Evolutionary conservation across 2,113 vertebrate species (phyloP).

Genomic region (Ailuropoda melanoleuca): DNA sequence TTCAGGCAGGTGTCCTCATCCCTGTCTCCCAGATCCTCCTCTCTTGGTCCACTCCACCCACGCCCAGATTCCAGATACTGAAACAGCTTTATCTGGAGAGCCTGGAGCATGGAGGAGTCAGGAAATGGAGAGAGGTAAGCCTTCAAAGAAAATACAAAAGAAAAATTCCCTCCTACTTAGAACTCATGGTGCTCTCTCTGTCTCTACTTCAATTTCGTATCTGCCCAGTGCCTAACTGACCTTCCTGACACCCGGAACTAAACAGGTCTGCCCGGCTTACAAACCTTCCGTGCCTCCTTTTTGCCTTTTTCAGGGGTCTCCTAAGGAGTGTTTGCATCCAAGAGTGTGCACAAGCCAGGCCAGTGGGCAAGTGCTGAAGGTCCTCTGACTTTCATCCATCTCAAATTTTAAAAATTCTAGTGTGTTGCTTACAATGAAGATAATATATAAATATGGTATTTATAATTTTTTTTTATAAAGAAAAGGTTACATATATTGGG

Average conservation of each 20-base stretch:
- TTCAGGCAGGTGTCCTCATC: background rate
- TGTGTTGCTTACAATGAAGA: background rate
- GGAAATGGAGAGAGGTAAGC: background rate
- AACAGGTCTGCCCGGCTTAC: background rate
- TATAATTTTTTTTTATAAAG: background rate
- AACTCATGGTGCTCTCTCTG: background rate
- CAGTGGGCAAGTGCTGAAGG: background rate
- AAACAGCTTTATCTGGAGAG: background rate
- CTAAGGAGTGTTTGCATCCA: background rate
- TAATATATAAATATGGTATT: background rate
- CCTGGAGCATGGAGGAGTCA: background rate
- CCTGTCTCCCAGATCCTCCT: too few relatives aligned
- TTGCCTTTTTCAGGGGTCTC: background rate
- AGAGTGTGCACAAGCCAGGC: background rate
- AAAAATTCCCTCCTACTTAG: background rate
- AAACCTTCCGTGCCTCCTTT: background rate
- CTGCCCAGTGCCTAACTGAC: background rate
- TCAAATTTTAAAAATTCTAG: background rate
- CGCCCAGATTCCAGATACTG: background rate
- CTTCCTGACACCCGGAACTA: background rate
- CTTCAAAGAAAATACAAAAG: background rate
- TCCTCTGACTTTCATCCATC: background rate
- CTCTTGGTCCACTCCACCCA: background rate
- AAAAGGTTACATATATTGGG: background rate
- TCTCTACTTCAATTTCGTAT: background rate